A percentile compares a stretch with the other conserved stretches of the same genome.
Evolutionary conservation across 2,888 invertebrate genomes (phyloP).

Genomic region (Acleris holmiana): DNA sequence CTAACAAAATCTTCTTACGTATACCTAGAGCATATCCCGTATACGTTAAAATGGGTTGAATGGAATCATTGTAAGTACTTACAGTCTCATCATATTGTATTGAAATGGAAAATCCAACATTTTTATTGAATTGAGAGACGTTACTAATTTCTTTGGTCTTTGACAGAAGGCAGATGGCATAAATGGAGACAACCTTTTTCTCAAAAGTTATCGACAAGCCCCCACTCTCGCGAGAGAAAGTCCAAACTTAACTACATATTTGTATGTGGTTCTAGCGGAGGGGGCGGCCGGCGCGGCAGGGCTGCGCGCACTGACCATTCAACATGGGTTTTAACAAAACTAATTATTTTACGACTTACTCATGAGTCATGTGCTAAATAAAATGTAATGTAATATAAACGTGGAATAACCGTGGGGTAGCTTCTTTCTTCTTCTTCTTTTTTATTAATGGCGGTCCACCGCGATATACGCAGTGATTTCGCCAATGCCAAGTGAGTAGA

Average conservation of each 20-base stretch:
- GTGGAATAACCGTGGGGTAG: too few relatives aligned
- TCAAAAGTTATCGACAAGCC: conserved; percentile 50
- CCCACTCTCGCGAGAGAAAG: conserved; percentile 47
- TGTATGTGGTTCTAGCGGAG: conserved; percentile 56
- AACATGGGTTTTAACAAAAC: background rate
- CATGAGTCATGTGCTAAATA: too few relatives aligned
- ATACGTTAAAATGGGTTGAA: background rate
- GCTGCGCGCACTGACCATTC: conserved; percentile 10
- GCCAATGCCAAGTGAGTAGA: too few relatives aligned
- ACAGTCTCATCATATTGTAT: too few relatives aligned
- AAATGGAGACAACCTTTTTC: conserved; percentile 25
- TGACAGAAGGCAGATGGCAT: conserved; percentile 16
- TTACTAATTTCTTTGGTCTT: conserved; percentile 12
- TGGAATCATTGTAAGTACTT: too few relatives aligned
- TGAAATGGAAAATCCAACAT: too few relatives aligned
- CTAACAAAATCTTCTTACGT: conserved; percentile 66
- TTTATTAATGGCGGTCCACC: too few relatives aligned
- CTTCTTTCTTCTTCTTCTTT: too few relatives aligned
- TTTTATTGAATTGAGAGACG: background rate
- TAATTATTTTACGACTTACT: too few relatives aligned
- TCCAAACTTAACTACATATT: conserved; percentile 58
- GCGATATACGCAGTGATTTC: too few relatives aligned
- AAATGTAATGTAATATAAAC: too few relatives aligned
- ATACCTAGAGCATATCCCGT: conserved; percentile 41
- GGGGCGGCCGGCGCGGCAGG: conserved; percentile 45